Evolutionary conservation across 2,113 vertebrate genomes (phyloP), one percentile per base, ranked within the genome.

Genomic region (Eudyptes chrysolophus): DNA sequence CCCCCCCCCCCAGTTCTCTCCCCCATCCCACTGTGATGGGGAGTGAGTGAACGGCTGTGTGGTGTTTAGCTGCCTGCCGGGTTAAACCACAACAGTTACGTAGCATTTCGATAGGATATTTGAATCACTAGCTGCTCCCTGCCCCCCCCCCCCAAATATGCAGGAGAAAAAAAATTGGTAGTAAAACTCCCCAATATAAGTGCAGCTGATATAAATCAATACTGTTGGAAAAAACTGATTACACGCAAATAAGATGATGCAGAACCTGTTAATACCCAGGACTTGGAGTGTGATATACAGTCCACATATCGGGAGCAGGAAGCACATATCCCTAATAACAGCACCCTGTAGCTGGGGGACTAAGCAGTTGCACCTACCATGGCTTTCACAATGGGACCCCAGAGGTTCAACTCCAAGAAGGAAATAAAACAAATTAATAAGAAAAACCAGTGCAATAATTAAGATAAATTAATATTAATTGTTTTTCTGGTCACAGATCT

Each of bases 241-340:
- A 20, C 16, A 49, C 1, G 5, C 64, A 40, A 40, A 32, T 46
- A 78, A 64, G 61, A 72, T 32, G 25, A 92, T 15, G 16, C n/a
- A 82, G 38, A 60, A 69, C 11, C 27, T 66, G 52, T 29, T 40
- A 76, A 55, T 26, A 90, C 1, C 6, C 61, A 85, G 18, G 38
- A 87, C 16, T 21, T 1, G 0, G 38, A 66, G 25, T 13, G 21
- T 40, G 49, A 60, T 58, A 64, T 16, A 42, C 29, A 69, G 54
- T n/a, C 16, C 44, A 38, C 0, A 2, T 34, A 51, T 2, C 1
- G 8, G n/a, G 20, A 86, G 34, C 62, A 69, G 4, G 40, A 57
- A 44, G 42, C 22, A 83, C 1, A 0, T 25, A 58, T 1, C 32
- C 22, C 48, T 29, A 66, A 8, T 2, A 94, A 66, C 12, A 81